A percentile compares a stretch with the other conserved stretches of the same genome.
phyloP scores from a whole-genome alignment of 2,797 vertebrate species.

The Tragopan temminckii region DNA sequence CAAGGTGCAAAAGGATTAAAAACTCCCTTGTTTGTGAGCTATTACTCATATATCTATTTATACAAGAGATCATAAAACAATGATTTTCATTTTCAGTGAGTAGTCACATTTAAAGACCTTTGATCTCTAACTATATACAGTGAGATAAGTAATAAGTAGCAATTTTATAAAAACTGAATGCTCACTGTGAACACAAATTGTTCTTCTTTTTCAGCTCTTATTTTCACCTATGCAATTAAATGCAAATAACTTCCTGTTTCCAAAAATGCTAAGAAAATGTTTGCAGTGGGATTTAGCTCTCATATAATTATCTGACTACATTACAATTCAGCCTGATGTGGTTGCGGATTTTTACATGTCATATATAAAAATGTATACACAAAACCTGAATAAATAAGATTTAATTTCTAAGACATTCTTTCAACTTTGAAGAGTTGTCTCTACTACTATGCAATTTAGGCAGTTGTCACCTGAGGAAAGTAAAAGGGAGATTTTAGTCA shows the following conservation, averaged over 20 bases:
- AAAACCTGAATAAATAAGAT: not conserved
- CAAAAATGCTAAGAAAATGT: not conserved
- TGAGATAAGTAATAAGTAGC: not conserved
- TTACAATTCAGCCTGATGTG: slow-evolving; percentile 3
- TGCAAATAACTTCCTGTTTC: not conserved
- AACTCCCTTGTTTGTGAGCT: not conserved
- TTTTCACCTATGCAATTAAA: not conserved
- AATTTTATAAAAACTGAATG: not conserved
- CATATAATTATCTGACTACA: not conserved
- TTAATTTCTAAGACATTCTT: slow-evolving; percentile 38
- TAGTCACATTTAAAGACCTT: not conserved
- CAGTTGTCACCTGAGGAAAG: not conserved
- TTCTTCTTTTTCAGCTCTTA: not conserved
- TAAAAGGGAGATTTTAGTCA: not conserved
- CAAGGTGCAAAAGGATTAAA: not conserved
- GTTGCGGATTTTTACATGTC: not conserved
- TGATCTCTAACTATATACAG: not conserved
- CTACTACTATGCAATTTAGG: not conserved
- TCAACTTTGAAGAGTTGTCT: not conserved
- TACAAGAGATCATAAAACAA: not conserved
- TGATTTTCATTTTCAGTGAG: not conserved
- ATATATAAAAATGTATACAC: not conserved
- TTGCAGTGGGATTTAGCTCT: not conserved
- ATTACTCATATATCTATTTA: not conserved
- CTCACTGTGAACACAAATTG: not conserved